Percentiles rank a stretch among this genome's conserved stretches.
Conservation (phyloP, 2,113 vertebrate genomes). For the Phasianus colchicus region DNA sequence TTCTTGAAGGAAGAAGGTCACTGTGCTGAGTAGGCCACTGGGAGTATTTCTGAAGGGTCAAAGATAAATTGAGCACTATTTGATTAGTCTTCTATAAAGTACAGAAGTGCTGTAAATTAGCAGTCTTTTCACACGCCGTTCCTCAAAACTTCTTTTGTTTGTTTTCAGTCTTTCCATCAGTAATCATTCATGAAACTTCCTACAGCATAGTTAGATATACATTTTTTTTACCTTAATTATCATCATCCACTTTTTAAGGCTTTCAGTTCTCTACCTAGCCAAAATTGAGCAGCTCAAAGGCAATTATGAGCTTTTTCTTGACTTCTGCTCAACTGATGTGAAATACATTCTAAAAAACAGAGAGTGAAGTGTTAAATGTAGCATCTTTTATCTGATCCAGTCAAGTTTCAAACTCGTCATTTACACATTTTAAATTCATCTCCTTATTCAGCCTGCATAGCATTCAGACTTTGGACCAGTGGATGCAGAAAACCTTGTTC, state of each 20-base stretch:
- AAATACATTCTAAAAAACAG: conserved; percentile 62
- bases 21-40: background rate
- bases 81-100: conserved; percentile 22
- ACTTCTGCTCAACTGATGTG: background rate
- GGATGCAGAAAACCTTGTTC: conserved; percentile 65
- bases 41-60: conserved; percentile 1
- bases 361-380: conserved; percentile 39
- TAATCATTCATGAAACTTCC: background rate
- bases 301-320: background rate
- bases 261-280: background rate
- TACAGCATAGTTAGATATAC: background rate
- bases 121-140: background rate
- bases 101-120: background rate
- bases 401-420: conserved; percentile 67
- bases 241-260: background rate
- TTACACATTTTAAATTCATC: conserved; percentile 70
- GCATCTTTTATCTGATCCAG: conserved; percentile 63
- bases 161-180: conserved; percentile 9
- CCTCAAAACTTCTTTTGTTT: background rate
- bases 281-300: background rate
- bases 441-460: conserved; percentile 64
- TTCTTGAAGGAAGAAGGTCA: conserved; percentile 13
- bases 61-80: conserved; percentile 12
- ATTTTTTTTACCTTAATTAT: conserved; percentile 24
- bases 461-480: conserved; percentile 63